These are phyloP conservation scores for Actinopyga echinites DNA, from an alignment of 53 echinoderm and acorn worm species.

Conservation along the genomic window DNA sequence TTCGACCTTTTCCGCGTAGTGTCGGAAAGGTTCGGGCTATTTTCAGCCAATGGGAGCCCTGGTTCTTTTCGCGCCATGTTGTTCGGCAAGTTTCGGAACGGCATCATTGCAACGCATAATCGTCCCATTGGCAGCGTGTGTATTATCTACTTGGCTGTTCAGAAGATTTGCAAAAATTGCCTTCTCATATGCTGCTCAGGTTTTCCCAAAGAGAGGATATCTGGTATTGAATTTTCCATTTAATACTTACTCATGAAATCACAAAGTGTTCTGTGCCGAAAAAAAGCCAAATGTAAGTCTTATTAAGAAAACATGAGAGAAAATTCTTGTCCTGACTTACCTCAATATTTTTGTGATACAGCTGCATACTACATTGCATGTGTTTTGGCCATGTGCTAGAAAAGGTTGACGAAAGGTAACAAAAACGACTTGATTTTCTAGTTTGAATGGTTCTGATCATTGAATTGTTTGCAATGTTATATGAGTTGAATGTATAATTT, in stretches of 20 bases:
- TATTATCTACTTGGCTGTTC: background rate
- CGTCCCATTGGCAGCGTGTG: slow-evolving; percentile 35
- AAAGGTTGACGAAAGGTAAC: too few species aligned
- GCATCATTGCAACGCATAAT: slow-evolving; percentile 4
- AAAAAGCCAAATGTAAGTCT: background rate
- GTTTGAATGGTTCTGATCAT: too few species aligned
- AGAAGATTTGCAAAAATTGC: background rate
- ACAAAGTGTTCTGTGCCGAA: slow-evolving; percentile 20
- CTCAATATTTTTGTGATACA: too few species aligned
- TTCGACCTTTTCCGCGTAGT: background rate
- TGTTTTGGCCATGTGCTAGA: too few species aligned
- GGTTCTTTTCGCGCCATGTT: slow-evolving; percentile 21
- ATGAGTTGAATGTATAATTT: too few species aligned
- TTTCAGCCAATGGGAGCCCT: slow-evolving; percentile 4
- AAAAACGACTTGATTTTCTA: too few species aligned
- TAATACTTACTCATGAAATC: slow-evolving; percentile 30
- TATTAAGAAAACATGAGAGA: slow-evolving; percentile 1
- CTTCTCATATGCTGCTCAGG: background rate
- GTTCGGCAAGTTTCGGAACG: background rate
- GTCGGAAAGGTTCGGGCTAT: background rate
- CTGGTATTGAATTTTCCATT: slow-evolving; percentile 17
- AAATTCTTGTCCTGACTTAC: background rate
- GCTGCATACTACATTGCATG: too few species aligned
- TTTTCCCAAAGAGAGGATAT: slow-evolving; percentile 11
- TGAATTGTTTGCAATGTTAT: too few species aligned